Base-by-base conservation (phyloP, 2,113 vertebrate genomes). In the Ictalurus punctatus region DNA sequence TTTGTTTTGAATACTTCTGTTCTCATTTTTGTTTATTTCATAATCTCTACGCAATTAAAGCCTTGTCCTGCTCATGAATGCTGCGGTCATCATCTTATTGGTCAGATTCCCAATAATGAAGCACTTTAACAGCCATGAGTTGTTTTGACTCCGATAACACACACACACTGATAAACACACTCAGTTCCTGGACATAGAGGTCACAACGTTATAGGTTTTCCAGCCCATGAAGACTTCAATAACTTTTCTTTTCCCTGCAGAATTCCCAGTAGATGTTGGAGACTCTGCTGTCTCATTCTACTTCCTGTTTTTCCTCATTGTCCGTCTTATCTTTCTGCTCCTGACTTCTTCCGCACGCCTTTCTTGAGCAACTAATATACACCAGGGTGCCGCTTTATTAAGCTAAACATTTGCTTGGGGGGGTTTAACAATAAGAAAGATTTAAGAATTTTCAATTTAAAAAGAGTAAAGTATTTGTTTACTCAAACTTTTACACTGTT, bases 261-360 rank as follows among this genome's bases (percentile, higher is more conserved):
- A 21, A 81, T 79, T 6, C 52, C 25, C 76, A n/a, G 23, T 27
- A 14, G 1, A 30, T 30, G 27, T 4, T n/a, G 16, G 19, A 63
- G 58, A 61, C 40, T 2, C 84, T 56, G 54, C 13, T 19, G 79
- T 88, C 87, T 88, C 10, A 0, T 6, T 61, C 56, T 10, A 59
- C 17, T 54, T 54, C 37, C 25, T 12, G 58, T 25, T 86, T 78
- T 40, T 52, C 71, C 71, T 52, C 44, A 21, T 48, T 30, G 21
- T 21, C 13, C 40, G 13, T n/a, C 85, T 90, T 90, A 87, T 87
- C 89, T 90, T 14, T 48, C 19, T 40, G 86, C 73, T 21, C 71
- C 81, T 84, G 71, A 61, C 34, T 59, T 9, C 71, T 59, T 86
- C 71, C 71, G 13, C 71, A 27, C n/a, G 67, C 21, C 71, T 78